A percentile compares a stretch with the other conserved stretches of the same genome.
phyloP scores from a whole-genome alignment of 1,140 invertebrate species.

The Drosophila varians region DNA sequence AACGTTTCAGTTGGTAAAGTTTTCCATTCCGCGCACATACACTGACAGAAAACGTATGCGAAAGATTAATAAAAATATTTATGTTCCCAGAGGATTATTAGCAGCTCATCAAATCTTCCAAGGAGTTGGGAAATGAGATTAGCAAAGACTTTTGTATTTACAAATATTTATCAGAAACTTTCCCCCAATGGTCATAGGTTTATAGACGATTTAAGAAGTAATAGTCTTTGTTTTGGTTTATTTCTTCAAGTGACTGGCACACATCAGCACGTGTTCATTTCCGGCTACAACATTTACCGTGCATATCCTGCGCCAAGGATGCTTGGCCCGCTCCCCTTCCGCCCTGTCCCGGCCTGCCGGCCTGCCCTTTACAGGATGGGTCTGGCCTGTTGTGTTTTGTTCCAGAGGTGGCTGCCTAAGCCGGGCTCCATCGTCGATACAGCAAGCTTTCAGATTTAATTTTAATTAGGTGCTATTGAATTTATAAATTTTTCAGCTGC shows the following conservation, averaged over 20 bases:
- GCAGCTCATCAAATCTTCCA: too few relatives aligned
- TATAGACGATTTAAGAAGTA: too few relatives aligned
- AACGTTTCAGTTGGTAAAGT: conserved; percentile 61
- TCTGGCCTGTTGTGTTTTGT: conserved; percentile 10
- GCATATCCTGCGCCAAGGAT: conserved; percentile 67
- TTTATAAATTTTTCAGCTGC: conserved; percentile 80
- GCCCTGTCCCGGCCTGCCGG: not conserved
- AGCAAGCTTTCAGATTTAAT: conserved; percentile 78
- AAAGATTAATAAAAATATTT: not conserved
- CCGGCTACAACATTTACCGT: conserved; percentile 76
- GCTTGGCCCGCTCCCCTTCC: conserved; percentile 40
- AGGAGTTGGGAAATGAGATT: too few relatives aligned
- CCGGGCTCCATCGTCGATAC: conserved; percentile 64
- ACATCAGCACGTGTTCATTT: conserved; percentile 73
- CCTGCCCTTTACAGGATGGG: conserved; percentile 1
- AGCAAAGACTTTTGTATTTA: too few relatives aligned
- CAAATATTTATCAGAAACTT: too few relatives aligned
- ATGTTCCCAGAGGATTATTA: too few relatives aligned
- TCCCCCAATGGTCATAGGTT: too few relatives aligned
- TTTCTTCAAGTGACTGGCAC: conserved; percentile 24
- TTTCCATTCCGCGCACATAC: conserved; percentile 43
- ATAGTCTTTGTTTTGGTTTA: not conserved
- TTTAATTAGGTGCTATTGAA: conserved; percentile 82
- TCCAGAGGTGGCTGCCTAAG: conserved; percentile 46
- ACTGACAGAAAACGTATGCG: not conserved